These are phyloP conservation scores for Scomber japonicus DNA, from an alignment of 2,113 vertebrate species.

Conservation along the genomic window DNA sequence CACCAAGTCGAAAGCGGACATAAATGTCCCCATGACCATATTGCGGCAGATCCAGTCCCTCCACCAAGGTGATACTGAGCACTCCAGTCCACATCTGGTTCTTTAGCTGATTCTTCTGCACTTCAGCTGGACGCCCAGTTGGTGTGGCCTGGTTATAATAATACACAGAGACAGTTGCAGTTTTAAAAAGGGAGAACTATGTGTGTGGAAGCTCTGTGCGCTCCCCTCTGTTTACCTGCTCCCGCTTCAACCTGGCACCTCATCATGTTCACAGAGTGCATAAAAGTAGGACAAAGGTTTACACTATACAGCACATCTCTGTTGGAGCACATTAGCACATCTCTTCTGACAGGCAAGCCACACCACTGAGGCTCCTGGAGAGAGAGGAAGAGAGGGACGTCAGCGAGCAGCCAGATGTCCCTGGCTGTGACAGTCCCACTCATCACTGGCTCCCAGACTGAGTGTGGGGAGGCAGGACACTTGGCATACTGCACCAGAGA, in stretches of 20 bases:
- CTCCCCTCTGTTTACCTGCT: constrained; percentile 51
- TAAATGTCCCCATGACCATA: constrained; percentile 88
- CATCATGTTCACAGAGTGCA: constrained; percentile 65
- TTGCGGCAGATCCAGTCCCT: constrained; percentile 90
- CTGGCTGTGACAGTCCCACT: constrained; percentile 85
- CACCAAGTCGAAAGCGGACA: constrained; percentile 91
- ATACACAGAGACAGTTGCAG: constrained; percentile 13
- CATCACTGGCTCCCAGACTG: constrained; percentile 83
- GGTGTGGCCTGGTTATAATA: constrained; percentile 61
- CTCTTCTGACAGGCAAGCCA: constrained; percentile 78
- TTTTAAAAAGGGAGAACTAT: constrained; percentile 4
- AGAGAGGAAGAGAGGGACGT: constrained; percentile 74
- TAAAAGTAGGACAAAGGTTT: constrained; percentile 80
- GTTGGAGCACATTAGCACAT: constrained; percentile 82
- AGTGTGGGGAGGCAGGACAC: constrained; percentile 83
- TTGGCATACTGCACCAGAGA: constrained; percentile 81
- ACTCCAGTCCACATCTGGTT: constrained; percentile 92
- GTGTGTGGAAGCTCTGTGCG: constrained; percentile 16
- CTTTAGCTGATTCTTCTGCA: constrained; percentile 78
- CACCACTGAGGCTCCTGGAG: constrained; percentile 74
- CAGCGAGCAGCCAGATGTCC: constrained; percentile 83
- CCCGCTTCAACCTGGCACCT: constrained; percentile 60
- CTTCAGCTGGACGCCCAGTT: constrained; percentile 38
- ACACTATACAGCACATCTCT: constrained; percentile 71
- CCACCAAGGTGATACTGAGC: constrained; percentile 90